Evolutionary conservation across 1,140 invertebrate genomes (phyloP).

Genomic region (Thaumetopoea pityocampa): DNA sequence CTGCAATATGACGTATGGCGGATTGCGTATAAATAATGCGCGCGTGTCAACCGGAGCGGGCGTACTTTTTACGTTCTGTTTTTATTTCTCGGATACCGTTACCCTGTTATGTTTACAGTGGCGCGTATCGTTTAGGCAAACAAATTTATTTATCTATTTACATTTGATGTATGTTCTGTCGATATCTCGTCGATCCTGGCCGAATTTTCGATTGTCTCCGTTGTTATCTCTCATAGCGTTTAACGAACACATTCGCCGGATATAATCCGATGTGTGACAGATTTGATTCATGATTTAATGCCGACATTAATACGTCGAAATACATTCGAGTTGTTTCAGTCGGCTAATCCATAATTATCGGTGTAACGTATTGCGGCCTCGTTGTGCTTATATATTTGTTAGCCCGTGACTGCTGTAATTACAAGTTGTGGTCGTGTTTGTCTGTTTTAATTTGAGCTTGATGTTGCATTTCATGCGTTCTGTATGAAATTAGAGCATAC

Average conservation of each 20-base stretch:
- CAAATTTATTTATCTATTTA: slow-evolving; percentile 30
- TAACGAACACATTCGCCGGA: slow-evolving; percentile 11
- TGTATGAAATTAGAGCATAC: no score
- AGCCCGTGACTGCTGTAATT: slow-evolving; percentile 34
- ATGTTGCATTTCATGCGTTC: no score
- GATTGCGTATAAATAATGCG: slow-evolving; percentile 31
- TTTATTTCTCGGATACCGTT: slow-evolving; percentile 22
- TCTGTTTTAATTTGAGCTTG: slow-evolving; percentile 19
- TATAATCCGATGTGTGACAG: slow-evolving; percentile 26
- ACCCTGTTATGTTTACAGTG: slow-evolving; percentile 12
- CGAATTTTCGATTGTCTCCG: slow-evolving; percentile 1
- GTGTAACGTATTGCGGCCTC: slow-evolving; percentile 31
- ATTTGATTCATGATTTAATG: slow-evolving; percentile 33
- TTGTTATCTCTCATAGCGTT: slow-evolving; percentile 25
- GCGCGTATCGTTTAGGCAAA: slow-evolving; percentile 30
- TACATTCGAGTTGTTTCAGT: slow-evolving; percentile 35
- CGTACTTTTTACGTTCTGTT: slow-evolving; percentile 20
- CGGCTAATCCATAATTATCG: slow-evolving; percentile 51
- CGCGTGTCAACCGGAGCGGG: slow-evolving; percentile 16
- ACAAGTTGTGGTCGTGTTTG: slow-evolving; percentile 26
- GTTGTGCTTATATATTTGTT: slow-evolving; percentile 32
- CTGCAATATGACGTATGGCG: slow-evolving; percentile 22
- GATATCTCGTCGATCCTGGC: neutral
- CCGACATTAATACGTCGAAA: slow-evolving; percentile 30
- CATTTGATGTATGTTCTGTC: slow-evolving; percentile 6